Percentiles rank a stretch among this genome's conserved stretches.
Conservation (phyloP, 2,113 vertebrate species). For the Recurvirostra avosetta region DNA sequence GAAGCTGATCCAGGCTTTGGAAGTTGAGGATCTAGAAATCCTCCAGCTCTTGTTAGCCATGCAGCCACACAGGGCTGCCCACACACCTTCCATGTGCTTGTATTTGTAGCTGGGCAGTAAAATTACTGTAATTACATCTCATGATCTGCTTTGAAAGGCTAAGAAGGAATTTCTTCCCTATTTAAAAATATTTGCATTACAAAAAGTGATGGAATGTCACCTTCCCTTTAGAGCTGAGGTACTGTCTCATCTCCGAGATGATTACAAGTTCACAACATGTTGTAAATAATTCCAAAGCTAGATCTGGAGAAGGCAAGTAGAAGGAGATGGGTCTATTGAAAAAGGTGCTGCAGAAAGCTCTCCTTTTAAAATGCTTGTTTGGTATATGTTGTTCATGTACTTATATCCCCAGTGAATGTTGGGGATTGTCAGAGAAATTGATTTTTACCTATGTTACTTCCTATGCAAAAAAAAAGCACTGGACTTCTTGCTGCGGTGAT, state of each 20-base stretch:
- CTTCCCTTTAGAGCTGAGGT: not conserved
- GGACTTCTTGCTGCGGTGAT: not conserved
- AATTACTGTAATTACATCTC: conserved; percentile 29
- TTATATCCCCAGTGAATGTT: not conserved
- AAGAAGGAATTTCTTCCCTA: not conserved
- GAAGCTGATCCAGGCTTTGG: not conserved
- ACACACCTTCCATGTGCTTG: not conserved
- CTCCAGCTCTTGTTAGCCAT: not conserved
- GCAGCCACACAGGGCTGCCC: not conserved
- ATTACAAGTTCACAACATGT: not conserved
- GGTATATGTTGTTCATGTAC: not conserved
- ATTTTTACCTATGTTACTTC: not conserved
- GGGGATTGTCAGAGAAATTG: not conserved
- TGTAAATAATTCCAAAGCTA: not conserved
- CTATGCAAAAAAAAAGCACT: not conserved
- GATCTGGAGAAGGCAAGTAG: not conserved
- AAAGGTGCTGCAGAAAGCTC: not conserved
- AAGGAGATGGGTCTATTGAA: not conserved
- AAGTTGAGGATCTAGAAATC: not conserved
- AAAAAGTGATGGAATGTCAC: not conserved
- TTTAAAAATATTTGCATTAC: conserved; percentile 36
- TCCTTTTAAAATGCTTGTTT: not conserved
- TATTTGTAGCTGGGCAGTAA: not conserved
- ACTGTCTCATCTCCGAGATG: not conserved
- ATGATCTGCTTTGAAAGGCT: not conserved